These are phyloP conservation scores for Spea hammondii DNA, from an alignment of 2,797 vertebrate species.

Conservation along the genomic window DNA sequence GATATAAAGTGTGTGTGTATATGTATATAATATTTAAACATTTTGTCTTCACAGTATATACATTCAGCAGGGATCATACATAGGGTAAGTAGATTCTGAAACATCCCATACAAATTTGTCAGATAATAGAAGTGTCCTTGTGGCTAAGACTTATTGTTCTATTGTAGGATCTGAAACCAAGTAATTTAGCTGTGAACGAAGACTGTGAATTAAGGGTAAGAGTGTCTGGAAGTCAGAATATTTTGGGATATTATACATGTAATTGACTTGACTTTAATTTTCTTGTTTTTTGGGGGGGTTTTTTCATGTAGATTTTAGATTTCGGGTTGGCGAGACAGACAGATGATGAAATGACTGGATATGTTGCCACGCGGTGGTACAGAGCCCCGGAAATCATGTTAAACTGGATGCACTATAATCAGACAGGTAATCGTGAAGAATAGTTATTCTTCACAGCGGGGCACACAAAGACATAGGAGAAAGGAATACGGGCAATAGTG, in stretches of 20 bases:
- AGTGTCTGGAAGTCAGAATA: too few species aligned
- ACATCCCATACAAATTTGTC: not conserved
- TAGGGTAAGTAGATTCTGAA: constrained; percentile 77
- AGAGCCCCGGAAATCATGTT: constrained; percentile 97
- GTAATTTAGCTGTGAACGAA: constrained; percentile 96
- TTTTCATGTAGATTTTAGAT: constrained; percentile 84
- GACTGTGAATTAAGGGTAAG: constrained; percentile 94
- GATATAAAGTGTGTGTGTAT: too few species aligned
- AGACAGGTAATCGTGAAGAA: constrained; percentile 76
- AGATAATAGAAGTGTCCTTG: not conserved
- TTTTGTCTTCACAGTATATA: constrained; percentile 81
- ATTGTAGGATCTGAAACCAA: constrained; percentile 91
- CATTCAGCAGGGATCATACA: constrained; percentile 97
- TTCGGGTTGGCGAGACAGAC: constrained; percentile 95
- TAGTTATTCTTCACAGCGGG: too few species aligned
- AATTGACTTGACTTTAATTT: not conserved
- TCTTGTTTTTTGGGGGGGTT: constrained; percentile 29
- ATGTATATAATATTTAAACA: too few species aligned
- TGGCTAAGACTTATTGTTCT: constrained; percentile 25
- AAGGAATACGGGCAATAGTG: not conserved
- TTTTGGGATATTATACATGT: not conserved
- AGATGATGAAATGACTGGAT: constrained; percentile 97
- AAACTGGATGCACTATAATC: constrained; percentile 99
- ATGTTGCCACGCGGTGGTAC: constrained; percentile 97
- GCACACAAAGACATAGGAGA: not conserved